These are phyloP conservation scores for Ctenochaetus hawaiiensis DNA, from an alignment of 2,797 vertebrate species.

Conservation along the genomic window DNA sequence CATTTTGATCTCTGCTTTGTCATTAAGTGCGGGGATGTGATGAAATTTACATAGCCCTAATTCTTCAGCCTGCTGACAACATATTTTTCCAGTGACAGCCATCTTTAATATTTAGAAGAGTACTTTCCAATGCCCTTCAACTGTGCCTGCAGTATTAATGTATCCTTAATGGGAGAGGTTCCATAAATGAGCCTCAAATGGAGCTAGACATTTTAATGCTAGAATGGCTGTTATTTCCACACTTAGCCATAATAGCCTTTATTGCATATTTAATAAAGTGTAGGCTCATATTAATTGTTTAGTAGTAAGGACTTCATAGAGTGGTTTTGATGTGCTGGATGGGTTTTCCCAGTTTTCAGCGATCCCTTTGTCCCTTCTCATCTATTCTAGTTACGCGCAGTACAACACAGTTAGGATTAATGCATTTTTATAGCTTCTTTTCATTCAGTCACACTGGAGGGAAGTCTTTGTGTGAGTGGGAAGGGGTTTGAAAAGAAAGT, in stretches of 20 bases:
- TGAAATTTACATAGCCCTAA: constrained; percentile 84
- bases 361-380: constrained; percentile 63
- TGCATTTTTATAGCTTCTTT: constrained; percentile 52
- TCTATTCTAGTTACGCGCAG: constrained; percentile 53
- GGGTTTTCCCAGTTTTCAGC: constrained; percentile 58
- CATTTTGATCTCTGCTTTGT: constrained; percentile 85
- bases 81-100: constrained; percentile 84
- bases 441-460: constrained; percentile 17
- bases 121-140: constrained; percentile 86
- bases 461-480: constrained; percentile 31
- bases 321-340: constrained; percentile 68
- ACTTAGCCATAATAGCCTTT: constrained; percentile 79
- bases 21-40: constrained; percentile 79
- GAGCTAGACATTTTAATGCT: constrained; percentile 84
- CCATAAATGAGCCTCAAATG: constrained; percentile 85
- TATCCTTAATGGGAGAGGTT: constrained; percentile 83
- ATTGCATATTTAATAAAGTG: constrained; percentile 85
- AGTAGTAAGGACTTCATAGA: constrained; percentile 80
- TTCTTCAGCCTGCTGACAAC: constrained; percentile 84
- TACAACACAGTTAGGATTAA: constrained; percentile 52
- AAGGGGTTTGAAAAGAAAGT: background rate
- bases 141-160: constrained; percentile 87
- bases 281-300: constrained; percentile 84
- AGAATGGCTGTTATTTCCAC: constrained; percentile 82
- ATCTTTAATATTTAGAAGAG: constrained; percentile 88